These are phyloP conservation scores for Eumaeus atala DNA, from an alignment of 1,140 invertebrate genomes.

Conservation along the genomic window DNA sequence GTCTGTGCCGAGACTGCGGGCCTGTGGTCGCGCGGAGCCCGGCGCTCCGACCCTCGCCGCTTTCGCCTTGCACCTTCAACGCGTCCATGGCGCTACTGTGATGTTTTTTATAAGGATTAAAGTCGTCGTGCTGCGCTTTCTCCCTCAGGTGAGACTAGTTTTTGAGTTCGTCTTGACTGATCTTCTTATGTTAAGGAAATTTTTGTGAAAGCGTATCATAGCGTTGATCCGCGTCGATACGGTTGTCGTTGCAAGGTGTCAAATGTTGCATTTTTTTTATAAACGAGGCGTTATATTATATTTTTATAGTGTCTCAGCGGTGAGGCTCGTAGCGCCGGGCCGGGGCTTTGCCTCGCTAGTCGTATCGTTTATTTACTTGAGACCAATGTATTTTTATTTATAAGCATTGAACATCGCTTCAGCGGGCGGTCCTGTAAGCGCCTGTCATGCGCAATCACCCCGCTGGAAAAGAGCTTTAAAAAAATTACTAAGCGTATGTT, in stretches of 20 bases:
- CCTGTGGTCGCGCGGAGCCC: constrained; percentile 29
- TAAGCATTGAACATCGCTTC: constrained; percentile 35
- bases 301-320: constrained; percentile 37
- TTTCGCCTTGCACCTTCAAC: constrained; percentile 33
- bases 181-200: constrained; percentile 24
- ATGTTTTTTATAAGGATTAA: constrained; percentile 30
- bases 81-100: constrained; percentile 28
- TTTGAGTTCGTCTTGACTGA: constrained; percentile 30
- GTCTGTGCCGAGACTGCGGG: constrained; percentile 21
- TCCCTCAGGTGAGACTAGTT: constrained; percentile 27
- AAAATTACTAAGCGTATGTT: constrained; percentile 37
- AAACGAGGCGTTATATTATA: constrained; percentile 57
- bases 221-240: constrained; percentile 17
- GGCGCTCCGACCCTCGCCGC: constrained; percentile 36
- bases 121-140: constrained; percentile 21
- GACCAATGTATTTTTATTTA: constrained; percentile 70
- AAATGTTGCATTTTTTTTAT: constrained; percentile 61
- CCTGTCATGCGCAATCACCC: constrained; percentile 28
- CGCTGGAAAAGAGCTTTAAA: constrained; percentile 61
- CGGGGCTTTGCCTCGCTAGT: constrained; percentile 39
- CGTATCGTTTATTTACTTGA: constrained; percentile 69
- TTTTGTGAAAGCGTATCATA: constrained; percentile 21
- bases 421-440: constrained; percentile 30
- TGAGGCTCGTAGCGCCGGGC: constrained; percentile 43
- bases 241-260: constrained; percentile 33